These are phyloP conservation scores for Sphecodes monilicornis DNA, from an alignment of 2,888 invertebrate genomes.

Conservation along the genomic window DNA sequence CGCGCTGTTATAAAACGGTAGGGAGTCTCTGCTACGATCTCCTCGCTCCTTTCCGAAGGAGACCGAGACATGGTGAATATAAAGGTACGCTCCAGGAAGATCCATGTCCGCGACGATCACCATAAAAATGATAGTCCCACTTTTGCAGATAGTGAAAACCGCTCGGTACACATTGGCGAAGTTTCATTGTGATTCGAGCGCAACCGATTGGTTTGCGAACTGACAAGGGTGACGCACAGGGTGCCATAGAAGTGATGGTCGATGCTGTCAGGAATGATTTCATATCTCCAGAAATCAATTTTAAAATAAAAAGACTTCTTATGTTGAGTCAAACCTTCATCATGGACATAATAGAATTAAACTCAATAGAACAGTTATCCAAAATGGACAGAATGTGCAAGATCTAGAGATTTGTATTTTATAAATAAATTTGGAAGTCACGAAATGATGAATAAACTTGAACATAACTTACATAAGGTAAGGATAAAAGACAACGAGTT, in stretches of 20 bases:
- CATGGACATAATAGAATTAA: neutral
- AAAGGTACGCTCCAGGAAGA: constrained; percentile 22
- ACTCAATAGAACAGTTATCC: neutral
- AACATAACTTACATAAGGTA: no score
- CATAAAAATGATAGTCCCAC: constrained; percentile 52
- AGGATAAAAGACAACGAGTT: no score
- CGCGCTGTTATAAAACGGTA: neutral
- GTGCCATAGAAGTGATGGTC: neutral
- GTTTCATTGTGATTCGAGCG: constrained; percentile 50
- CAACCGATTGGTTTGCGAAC: constrained; percentile 57
- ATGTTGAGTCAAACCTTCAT: no score
- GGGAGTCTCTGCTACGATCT: neutral
- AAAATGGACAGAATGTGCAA: no score
- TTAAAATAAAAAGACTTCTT: neutral
- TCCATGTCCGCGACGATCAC: constrained; percentile 22
- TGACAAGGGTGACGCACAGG: neutral
- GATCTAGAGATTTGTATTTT: no score
- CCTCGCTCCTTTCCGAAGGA: neutral
- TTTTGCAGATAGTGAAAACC: constrained; percentile 31
- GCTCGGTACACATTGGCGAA: constrained; percentile 35
- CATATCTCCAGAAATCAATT: neutral
- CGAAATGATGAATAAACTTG: no score
- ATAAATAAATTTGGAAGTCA: no score
- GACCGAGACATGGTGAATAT: constrained; percentile 15
- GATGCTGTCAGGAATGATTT: no score